Evolutionary conservation across 2,113 vertebrate genomes (phyloP).

Genomic region (Hippocampus guttulatus): DNA sequence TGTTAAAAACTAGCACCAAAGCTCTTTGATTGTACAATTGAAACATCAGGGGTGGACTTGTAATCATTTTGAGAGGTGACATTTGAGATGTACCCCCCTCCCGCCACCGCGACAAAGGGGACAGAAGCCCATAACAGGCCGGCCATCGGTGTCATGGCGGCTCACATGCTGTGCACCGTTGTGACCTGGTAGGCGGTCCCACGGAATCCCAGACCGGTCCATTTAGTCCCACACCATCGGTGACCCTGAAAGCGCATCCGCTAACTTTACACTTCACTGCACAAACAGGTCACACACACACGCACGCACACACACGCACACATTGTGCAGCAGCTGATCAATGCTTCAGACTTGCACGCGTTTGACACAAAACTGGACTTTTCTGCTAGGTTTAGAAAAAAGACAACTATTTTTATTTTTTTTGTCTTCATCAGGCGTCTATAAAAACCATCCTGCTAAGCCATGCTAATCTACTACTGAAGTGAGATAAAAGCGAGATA

Average conservation of each 20-base stretch:
- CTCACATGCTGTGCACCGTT: not conserved
- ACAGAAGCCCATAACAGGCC: constrained; percentile 20
- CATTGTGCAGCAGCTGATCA: constrained; percentile 43
- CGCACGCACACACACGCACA: constrained; percentile 7
- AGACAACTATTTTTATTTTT: not conserved
- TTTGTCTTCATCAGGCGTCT: not conserved
- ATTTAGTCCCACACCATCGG: constrained; percentile 61
- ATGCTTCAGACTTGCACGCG: constrained; percentile 46
- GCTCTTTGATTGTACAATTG: not conserved
- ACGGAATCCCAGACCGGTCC: constrained; percentile 55
- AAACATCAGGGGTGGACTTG: not conserved
- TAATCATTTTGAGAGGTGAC: constrained; percentile 9
- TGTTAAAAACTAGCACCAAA: not conserved
- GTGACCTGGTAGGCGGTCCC: constrained; percentile 45
- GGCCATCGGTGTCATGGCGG: constrained; percentile 52
- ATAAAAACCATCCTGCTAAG: not conserved
- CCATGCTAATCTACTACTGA: not conserved
- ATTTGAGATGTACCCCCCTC: not conserved
- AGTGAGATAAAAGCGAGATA: not conserved
- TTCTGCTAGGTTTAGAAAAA: not conserved
- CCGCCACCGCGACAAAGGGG: constrained; percentile 10
- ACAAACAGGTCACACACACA: constrained; percentile 66
- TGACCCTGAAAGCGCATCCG: constrained; percentile 71
- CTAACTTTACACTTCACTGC: constrained; percentile 65
- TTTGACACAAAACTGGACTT: constrained; percentile 49